Conservation (phyloP, 2,888 invertebrate species). For the Deilephila porcellus region DNA sequence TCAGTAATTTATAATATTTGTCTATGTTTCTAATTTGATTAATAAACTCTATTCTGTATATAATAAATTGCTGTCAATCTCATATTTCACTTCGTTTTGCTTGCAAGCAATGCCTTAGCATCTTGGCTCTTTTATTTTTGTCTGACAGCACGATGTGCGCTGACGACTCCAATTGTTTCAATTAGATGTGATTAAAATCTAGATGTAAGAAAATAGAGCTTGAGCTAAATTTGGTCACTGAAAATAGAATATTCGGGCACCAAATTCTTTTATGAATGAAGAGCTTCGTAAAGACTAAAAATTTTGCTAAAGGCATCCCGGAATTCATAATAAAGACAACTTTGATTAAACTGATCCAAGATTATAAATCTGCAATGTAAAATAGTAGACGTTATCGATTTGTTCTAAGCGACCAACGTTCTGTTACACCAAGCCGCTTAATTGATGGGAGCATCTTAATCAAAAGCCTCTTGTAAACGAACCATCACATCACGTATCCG, state of each 20-base stretch:
- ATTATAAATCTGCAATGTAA: neutral
- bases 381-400: neutral
- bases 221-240: constrained; percentile 22
- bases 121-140: constrained; percentile 43
- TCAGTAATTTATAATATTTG: neutral
- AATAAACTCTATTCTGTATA: neutral
- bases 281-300: too few relatives aligned
- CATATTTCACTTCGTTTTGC: constrained; percentile 38
- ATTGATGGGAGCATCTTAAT: neutral
- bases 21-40: neutral
- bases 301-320: neutral
- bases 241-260: constrained; percentile 17
- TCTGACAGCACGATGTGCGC: constrained; percentile 36
- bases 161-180: constrained; percentile 46
- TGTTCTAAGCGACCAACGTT: neutral
- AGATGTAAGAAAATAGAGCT: constrained; percentile 33
- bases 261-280: too few relatives aligned
- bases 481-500: neutral
- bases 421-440: neutral
- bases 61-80: constrained; percentile 41
- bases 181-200: constrained; percentile 45
- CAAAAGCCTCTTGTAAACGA: neutral
- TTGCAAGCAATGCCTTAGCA: constrained; percentile 38
- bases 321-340: neutral
- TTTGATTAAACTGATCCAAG: neutral